Conservation (phyloP, 2,113 vertebrate species). For the Oxygymnocypris stewartii region DNA sequence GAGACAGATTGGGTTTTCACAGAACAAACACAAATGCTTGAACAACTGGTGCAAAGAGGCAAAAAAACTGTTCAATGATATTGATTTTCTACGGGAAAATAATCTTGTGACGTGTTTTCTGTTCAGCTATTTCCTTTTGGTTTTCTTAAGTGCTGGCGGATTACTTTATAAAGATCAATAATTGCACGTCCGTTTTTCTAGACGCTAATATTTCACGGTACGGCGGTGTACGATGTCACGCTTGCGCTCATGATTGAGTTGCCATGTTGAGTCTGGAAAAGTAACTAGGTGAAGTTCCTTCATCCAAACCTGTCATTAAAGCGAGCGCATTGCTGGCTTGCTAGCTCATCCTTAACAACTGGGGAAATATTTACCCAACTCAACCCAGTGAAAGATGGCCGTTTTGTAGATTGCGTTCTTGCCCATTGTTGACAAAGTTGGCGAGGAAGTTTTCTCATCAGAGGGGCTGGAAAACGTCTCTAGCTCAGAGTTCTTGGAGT, state of each 20-base stretch:
- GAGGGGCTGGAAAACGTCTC: conserved; percentile 22
- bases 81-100: conserved; percentile 48
- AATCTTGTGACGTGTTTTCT: conserved; percentile 37
- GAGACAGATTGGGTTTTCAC: conserved; percentile 50
- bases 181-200: conserved; percentile 54
- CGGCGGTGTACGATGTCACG: conserved; percentile 37
- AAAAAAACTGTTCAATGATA: conserved; percentile 46
- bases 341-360: conserved; percentile 88
- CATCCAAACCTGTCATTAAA: conserved; percentile 76
- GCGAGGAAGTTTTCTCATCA: neutral
- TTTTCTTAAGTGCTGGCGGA: conserved; percentile 42
- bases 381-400: conserved; percentile 72
- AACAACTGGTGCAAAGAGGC: conserved; percentile 31
- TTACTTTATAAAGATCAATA: conserved; percentile 55
- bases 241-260: conserved; percentile 30
- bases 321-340: conserved; percentile 74
- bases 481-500: neutral
- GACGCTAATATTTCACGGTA: conserved; percentile 47
- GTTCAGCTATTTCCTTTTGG: conserved; percentile 48
- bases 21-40: conserved; percentile 31
- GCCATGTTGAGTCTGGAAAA: conserved; percentile 72
- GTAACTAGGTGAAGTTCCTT: conserved; percentile 69
- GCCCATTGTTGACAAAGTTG: conserved; percentile 34
- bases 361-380: conserved; percentile 88
- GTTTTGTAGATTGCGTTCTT: conserved; percentile 69